Evolutionary conservation across 2,888 invertebrate genomes (phyloP).

Genomic region (Amphipyra berbera): DNA sequence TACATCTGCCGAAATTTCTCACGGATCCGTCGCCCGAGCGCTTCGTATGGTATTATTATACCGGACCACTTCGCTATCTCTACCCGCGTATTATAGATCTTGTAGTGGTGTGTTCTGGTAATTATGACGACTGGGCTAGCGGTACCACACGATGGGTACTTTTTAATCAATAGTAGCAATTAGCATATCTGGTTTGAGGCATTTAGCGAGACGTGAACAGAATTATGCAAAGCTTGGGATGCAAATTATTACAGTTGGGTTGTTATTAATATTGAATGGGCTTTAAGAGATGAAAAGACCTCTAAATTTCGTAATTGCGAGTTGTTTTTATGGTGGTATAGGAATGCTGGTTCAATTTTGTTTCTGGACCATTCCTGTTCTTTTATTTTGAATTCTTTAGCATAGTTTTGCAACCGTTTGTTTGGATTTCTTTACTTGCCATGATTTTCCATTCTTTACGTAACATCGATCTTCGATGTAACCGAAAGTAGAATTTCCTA

Average conservation of each 20-base stretch:
- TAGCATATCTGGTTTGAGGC: slow-evolving; percentile 81
- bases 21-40: slow-evolving; percentile 79
- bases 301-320: slow-evolving; percentile 25
- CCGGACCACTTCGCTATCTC: slow-evolving; percentile 80
- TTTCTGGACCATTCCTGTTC: neutral
- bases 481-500: slow-evolving; percentile 21
- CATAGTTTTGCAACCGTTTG: neutral
- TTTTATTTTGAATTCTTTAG: neutral
- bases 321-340: slow-evolving; percentile 9
- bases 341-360: neutral
- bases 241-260: slow-evolving; percentile 46
- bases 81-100: slow-evolving; percentile 80
- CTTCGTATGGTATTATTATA: slow-evolving; percentile 85
- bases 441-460: neutral
- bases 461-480: slow-evolving; percentile 21
- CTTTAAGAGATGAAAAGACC: slow-evolving; percentile 22
- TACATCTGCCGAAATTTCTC: slow-evolving; percentile 90
- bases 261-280: slow-evolving; percentile 40
- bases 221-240: slow-evolving; percentile 61
- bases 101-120: slow-evolving; percentile 64
- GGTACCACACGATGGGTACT: slow-evolving; percentile 77
- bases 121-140: slow-evolving; percentile 86
- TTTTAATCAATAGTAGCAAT: slow-evolving; percentile 82
- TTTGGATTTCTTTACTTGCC: neutral
- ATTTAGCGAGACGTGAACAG: slow-evolving; percentile 64